These are phyloP conservation scores for Etheostoma nigrum DNA, from an alignment of 2,797 vertebrate genomes.

Conservation along the genomic window DNA sequence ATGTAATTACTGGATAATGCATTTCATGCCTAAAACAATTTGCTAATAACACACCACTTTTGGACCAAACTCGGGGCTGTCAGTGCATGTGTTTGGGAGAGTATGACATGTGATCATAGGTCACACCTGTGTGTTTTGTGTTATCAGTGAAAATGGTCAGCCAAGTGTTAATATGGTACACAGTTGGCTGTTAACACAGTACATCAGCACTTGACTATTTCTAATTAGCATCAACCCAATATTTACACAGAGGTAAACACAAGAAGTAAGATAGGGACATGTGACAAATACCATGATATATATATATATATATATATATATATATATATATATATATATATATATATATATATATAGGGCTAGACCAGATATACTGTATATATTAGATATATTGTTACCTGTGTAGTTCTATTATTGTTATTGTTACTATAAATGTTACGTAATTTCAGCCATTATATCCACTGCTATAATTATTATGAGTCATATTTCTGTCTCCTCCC, in stretches of 20 bases:
- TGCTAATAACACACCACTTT: neutral
- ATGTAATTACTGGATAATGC: neutral
- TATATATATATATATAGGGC: too few relatives aligned
- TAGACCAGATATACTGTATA: too few relatives aligned
- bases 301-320: too few relatives aligned
- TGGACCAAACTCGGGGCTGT: neutral
- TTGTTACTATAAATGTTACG: too few relatives aligned
- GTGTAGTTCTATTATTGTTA: too few relatives aligned
- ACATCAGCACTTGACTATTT: neutral
- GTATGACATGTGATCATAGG: slow-evolving; percentile 33
- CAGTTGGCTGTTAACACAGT: neutral
- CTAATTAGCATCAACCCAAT: neutral
- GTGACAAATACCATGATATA: neutral
- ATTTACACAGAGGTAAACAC: neutral
- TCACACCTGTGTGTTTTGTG: slow-evolving; percentile 18
- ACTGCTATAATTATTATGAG: too few relatives aligned
- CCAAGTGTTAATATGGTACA: neutral
- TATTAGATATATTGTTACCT: too few relatives aligned
- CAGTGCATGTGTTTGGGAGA: neutral
- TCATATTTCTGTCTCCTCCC: too few relatives aligned
- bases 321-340: too few relatives aligned
- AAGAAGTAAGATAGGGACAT: neutral
- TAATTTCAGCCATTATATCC: too few relatives aligned
- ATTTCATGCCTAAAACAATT: neutral
- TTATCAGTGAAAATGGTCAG: slow-evolving; percentile 14